Conservation (phyloP, 2,113 vertebrate species). For the Rhinolophus sinicus region DNA sequence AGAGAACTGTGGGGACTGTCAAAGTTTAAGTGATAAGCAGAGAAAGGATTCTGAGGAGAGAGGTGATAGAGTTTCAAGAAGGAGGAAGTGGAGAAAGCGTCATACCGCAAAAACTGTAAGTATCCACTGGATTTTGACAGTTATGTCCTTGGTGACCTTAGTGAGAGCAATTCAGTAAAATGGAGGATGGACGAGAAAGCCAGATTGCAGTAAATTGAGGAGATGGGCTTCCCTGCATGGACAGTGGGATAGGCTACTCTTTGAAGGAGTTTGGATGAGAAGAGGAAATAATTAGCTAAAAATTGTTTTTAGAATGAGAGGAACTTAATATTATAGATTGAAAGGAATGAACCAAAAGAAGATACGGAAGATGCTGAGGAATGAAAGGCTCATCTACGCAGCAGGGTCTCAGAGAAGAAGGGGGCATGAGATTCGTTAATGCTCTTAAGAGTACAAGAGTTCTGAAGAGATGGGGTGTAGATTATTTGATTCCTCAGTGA, state of each 20-base stretch:
- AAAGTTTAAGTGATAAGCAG: neutral
- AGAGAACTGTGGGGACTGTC: neutral
- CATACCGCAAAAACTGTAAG: neutral
- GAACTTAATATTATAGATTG: neutral
- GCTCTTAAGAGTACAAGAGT: neutral
- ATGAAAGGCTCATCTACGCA: neutral
- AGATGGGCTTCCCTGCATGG: neutral
- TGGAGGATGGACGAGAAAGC: neutral
- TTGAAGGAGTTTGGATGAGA: neutral
- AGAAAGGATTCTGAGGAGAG: neutral
- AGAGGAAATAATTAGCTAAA: neutral
- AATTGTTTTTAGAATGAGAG: neutral
- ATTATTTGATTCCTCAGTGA: neutral
- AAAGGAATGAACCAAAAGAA: neutral
- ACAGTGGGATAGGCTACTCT: neutral
- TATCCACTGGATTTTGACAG: neutral
- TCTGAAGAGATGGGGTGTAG: neutral
- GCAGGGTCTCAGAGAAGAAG: neutral
- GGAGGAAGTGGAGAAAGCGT: neutral
- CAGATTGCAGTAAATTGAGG: neutral
- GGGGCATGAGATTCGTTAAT: neutral
- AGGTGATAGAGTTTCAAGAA: neutral
- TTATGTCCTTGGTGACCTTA: neutral
- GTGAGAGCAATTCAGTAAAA: neutral
- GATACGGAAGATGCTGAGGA: neutral